Base-by-base conservation (phyloP, 1,140 invertebrate genomes). In the Drosophila suzukii region DNA sequence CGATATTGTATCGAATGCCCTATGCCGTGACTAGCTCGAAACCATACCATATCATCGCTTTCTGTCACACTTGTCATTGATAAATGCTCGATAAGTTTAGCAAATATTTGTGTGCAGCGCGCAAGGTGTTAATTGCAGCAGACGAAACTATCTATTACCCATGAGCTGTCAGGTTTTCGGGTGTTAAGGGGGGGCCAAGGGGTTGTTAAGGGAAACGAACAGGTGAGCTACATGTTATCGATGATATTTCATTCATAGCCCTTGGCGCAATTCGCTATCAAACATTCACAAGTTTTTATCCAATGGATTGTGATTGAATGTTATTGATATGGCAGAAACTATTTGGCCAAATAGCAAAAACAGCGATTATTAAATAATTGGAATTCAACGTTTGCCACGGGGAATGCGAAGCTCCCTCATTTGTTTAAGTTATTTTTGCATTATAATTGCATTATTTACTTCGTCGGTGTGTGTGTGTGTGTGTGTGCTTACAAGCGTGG, bases 21-120 rank as follows among this genome's bases (percentile, higher is more conserved):
- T n/a, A 51, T 47, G 27, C 53, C 41, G 51, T 62, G 61, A 41
- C 78, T 39, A 12, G 36, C 51, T 34, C 13, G 8, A 1, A 34
- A 32, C 30, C 8, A 8, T 10, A 34, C 17, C 56, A 39, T 59
- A 56, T 65, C 51, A 15, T 38, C 59, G 53, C 38, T 15, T 55
- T 70, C 43, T 75, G 38, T 86, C 78, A 67, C 76, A 81, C 53
- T 75, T 81, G 78, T 82, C 66, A 74, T 68, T 88, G 82, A 86
- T 88, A 86, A 86, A 70, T 72, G 41, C 41, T 68, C 75, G 82
- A 86, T 88, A 86, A 88, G 82, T 82, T 70, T 72, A 44, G 75
- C 75, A 86, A 86, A 88, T 86, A 86, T 86, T 86, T 88, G 83
- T 88, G 59, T 47, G 79, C 39, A 76, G 80, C 75, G 66, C 51